A percentile compares a stretch with the other conserved stretches of the same genome.
Evolutionary conservation across 1,140 invertebrate genomes (phyloP).

Genomic region (Bombus pascuorum): DNA sequence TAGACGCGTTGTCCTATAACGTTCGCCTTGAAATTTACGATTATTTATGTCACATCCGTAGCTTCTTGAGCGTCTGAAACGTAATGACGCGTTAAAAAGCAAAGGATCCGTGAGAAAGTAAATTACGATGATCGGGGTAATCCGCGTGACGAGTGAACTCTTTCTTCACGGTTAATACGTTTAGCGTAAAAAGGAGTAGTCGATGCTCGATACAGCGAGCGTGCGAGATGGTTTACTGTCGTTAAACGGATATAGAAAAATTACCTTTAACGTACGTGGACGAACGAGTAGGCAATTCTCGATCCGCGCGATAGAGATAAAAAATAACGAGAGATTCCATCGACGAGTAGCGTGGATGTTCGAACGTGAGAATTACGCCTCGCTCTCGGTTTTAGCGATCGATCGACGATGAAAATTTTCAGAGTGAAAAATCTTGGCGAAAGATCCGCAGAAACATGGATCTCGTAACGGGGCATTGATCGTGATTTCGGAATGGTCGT

Average conservation of each 20-base stretch:
- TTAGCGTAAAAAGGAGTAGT: neutral
- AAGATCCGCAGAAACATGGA: too few species aligned
- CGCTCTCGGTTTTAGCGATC: too few species aligned
- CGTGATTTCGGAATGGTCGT: neutral
- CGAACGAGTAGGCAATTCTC: too few species aligned
- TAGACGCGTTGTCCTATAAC: too few species aligned
- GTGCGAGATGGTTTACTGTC: neutral
- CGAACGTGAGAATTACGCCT: too few species aligned
- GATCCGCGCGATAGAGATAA: fast-evolving
- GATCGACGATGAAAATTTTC: too few species aligned
- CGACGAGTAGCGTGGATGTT: fast-evolving
- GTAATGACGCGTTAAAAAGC: neutral
- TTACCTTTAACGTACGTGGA: neutral
- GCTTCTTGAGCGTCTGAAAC: too few species aligned
- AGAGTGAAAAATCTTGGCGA: fast-evolving
- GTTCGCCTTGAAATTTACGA: neutral
- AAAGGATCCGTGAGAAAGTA: neutral
- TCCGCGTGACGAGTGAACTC: neutral
- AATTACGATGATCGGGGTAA: neutral
- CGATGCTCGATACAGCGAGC: neutral
- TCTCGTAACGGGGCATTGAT: neutral
- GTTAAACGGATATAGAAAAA: neutral
- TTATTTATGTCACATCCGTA: neutral
- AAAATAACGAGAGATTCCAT: too few species aligned
- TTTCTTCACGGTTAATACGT: neutral